A percentile compares a stretch with the other conserved stretches of the same genome.
Conservation (phyloP, 2,113 vertebrate genomes). For the Chascanopsetta lugubris region DNA sequence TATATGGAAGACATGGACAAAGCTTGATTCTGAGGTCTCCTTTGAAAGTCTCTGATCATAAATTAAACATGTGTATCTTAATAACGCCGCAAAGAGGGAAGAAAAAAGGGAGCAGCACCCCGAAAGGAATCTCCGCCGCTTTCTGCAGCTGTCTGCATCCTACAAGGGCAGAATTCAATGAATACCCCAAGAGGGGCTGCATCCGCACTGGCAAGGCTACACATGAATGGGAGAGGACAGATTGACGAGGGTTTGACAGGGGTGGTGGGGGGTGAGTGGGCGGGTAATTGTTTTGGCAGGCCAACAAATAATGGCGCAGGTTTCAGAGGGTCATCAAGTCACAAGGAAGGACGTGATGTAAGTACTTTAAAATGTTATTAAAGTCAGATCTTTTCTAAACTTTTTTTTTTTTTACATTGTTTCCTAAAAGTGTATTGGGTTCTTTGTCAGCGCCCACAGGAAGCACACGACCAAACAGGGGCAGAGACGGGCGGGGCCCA, state of each 20-base stretch:
- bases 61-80: slow-evolving; percentile 73
- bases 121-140: slow-evolving; percentile 27
- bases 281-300: slow-evolving; percentile 61
- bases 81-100: slow-evolving; percentile 57
- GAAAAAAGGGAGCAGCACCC: slow-evolving; percentile 26
- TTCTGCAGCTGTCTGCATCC: slow-evolving; percentile 37
- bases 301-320: slow-evolving; percentile 59
- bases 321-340: slow-evolving; percentile 50
- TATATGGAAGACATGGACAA: slow-evolving; percentile 62
- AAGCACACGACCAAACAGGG: slow-evolving; percentile 1
- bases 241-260: slow-evolving; percentile 58
- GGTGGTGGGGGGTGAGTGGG: slow-evolving; percentile 21
- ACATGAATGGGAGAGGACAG: slow-evolving; percentile 68
- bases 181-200: slow-evolving; percentile 38
- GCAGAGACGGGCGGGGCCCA: neutral
- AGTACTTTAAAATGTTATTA: slow-evolving; percentile 56
- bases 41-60: slow-evolving; percentile 69
- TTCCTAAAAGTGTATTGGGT: neutral
- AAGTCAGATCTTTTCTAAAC: slow-evolving; percentile 17
- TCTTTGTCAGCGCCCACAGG: neutral
- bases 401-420: slow-evolving; percentile 4
- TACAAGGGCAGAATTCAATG: slow-evolving; percentile 40
- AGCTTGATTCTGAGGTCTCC: slow-evolving; percentile 59
- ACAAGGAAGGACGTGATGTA: slow-evolving; percentile 55
- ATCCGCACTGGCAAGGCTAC: slow-evolving; percentile 42